These are phyloP conservation scores for Ceyx erithaca DNA, from an alignment of 2,797 vertebrate genomes.

Conservation along the genomic window DNA sequence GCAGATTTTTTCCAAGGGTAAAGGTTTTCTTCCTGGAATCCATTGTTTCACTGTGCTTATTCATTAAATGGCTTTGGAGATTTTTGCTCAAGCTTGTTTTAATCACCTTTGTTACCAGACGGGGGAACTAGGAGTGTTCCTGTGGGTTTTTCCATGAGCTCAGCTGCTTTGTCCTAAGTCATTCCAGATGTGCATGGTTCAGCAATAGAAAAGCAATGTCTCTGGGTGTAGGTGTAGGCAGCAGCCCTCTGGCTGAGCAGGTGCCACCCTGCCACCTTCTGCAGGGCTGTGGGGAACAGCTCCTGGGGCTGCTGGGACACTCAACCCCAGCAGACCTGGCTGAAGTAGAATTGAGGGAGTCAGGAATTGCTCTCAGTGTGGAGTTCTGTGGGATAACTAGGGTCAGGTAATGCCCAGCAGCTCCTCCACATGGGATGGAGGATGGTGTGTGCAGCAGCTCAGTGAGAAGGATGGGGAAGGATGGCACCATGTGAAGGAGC, in stretches of 20 bases:
- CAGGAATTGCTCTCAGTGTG: neutral
- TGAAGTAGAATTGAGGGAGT: neutral
- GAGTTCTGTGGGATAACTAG: neutral
- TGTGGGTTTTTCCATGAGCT: neutral
- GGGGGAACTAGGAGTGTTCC: neutral
- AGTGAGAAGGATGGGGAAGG: neutral
- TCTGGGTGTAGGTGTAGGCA: neutral
- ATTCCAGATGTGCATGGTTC: neutral
- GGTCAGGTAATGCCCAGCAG: neutral
- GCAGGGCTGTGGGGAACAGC: neutral
- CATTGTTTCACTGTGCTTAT: neutral
- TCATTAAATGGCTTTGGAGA: neutral
- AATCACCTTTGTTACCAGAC: neutral
- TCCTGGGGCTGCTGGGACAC: neutral
- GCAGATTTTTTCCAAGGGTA: neutral
- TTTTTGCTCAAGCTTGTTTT: neutral
- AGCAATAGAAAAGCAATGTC: neutral
- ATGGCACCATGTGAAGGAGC: neutral
- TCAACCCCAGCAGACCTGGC: neutral
- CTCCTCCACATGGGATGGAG: neutral
- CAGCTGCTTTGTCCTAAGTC: neutral
- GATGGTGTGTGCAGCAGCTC: neutral
- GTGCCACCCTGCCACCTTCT: fast-evolving
- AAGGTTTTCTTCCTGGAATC: neutral
- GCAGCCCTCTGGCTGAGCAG: neutral